Conservation (phyloP, 2,113 vertebrate species). For the Noturus placidus region DNA sequence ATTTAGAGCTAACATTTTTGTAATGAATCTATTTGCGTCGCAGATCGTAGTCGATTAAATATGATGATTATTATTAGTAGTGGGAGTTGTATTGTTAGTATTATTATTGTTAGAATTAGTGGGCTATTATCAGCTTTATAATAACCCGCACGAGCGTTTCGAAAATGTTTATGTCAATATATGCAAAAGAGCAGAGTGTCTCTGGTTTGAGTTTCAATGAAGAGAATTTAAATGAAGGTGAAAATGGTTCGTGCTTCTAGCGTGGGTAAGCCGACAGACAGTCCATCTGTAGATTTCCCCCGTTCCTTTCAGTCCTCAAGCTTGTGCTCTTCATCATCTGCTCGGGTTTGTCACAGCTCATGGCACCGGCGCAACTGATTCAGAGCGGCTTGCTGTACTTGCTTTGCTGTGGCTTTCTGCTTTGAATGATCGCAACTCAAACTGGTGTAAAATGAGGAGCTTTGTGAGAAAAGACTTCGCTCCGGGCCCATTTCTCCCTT, state of each 20-base stretch:
- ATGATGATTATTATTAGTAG: too few species aligned
- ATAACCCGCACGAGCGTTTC: background rate
- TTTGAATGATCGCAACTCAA: constrained; percentile 27
- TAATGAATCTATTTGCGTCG: background rate
- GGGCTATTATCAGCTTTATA: background rate
- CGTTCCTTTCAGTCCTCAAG: constrained; percentile 48
- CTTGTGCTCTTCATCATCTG: constrained; percentile 43
- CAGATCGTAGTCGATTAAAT: background rate
- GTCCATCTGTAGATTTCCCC: constrained; percentile 53
- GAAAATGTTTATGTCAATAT: background rate
- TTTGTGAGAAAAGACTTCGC: constrained; percentile 26
- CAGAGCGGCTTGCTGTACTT: constrained; percentile 32
- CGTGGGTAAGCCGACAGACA: constrained; percentile 52
- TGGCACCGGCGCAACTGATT: constrained; percentile 46
- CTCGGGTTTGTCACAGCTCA: constrained; percentile 37
- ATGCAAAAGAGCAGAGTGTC: background rate
- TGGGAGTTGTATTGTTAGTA: background rate
- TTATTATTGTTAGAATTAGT: background rate
- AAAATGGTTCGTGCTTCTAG: constrained; percentile 35
- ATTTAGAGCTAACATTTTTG: background rate
- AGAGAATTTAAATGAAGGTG: constrained; percentile 40
- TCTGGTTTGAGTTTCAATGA: constrained; percentile 19
- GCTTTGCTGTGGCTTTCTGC: constrained; percentile 38
- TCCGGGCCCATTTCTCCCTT: constrained; percentile 33
- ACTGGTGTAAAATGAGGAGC: constrained; percentile 30